Evolutionary conservation across 2,888 invertebrate genomes (phyloP).

Genomic region (Scaeva pyrastri): DNA sequence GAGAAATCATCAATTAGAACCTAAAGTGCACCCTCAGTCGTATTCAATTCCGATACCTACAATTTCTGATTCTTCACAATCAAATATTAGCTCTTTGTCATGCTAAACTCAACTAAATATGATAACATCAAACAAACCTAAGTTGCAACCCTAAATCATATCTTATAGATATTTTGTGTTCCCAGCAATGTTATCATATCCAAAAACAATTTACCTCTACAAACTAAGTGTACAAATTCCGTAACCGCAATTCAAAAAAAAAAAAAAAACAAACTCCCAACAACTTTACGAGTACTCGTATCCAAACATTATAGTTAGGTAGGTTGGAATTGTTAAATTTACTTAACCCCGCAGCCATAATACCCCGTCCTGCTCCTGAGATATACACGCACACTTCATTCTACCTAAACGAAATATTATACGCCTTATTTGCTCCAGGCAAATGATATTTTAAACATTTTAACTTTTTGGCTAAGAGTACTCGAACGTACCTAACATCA

Average conservation of each 20-base stretch:
- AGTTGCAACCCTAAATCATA: neutral
- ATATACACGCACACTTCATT: neutral
- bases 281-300: too few species aligned
- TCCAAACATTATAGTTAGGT: neutral
- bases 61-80: too few species aligned
- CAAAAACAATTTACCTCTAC: neutral
- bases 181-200: neutral
- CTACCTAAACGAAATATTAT: conserved; percentile 10
- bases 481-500: neutral
- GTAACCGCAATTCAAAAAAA: neutral
- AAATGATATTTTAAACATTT: conserved; percentile 50
- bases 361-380: neutral
- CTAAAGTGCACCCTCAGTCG: too few species aligned
- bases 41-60: too few species aligned
- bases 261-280: neutral
- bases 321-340: neutral
- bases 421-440: conserved; percentile 3
- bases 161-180: neutral
- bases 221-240: neutral
- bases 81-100: too few species aligned
- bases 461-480: conserved; percentile 39
- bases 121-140: too few species aligned
- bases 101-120: too few species aligned
- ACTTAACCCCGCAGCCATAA: conserved; percentile 10
- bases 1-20: too few species aligned